Percentiles rank a stretch among this genome's conserved stretches.
Evolutionary conservation across 53 echinoderm and acorn worm species (phyloP).

Genomic region (Temnopleurus reevesii): DNA sequence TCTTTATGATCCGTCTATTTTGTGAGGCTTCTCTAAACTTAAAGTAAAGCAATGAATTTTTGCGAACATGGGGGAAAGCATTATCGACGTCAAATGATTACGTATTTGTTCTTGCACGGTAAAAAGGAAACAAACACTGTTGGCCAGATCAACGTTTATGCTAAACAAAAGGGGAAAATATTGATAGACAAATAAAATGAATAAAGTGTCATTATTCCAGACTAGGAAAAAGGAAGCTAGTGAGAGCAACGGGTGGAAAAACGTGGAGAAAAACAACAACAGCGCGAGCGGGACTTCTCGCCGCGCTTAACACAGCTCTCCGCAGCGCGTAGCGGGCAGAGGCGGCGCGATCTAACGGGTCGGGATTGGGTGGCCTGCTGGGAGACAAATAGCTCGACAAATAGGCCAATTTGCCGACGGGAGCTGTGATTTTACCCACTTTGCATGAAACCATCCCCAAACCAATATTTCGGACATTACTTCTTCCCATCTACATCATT

Average conservation of each 20-base stretch:
- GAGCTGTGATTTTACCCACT: background rate
- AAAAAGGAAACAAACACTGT: too few relatives aligned
- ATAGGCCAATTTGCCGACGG: slow-evolving; percentile 49
- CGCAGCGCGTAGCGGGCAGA: slow-evolving; percentile 32
- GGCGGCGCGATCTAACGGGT: slow-evolving; percentile 36
- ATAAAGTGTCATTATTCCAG: background rate
- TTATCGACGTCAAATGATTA: too few relatives aligned
- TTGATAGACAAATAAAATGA: background rate
- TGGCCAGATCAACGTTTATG: too few relatives aligned
- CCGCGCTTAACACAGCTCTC: slow-evolving; percentile 29
- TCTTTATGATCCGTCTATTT: too few relatives aligned
- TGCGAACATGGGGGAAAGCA: too few relatives aligned
- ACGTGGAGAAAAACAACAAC: slow-evolving; percentile 54
- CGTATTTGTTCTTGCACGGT: too few relatives aligned
- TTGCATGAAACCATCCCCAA: too few relatives aligned
- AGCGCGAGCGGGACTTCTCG: slow-evolving; percentile 25
- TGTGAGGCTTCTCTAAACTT: too few relatives aligned
- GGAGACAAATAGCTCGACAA: slow-evolving; percentile 55
- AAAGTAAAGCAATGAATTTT: too few relatives aligned
- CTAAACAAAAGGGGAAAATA: background rate
- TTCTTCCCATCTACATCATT: too few relatives aligned
- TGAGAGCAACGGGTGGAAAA: slow-evolving; percentile 15
- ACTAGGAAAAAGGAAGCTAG: background rate
- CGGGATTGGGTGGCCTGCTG: slow-evolving; percentile 6
- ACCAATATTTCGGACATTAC: too few relatives aligned